Evolutionary conservation across 2,888 invertebrate genomes (phyloP), one percentile per base, ranked within the genome.

Genomic region (Acleris emargana): DNA sequence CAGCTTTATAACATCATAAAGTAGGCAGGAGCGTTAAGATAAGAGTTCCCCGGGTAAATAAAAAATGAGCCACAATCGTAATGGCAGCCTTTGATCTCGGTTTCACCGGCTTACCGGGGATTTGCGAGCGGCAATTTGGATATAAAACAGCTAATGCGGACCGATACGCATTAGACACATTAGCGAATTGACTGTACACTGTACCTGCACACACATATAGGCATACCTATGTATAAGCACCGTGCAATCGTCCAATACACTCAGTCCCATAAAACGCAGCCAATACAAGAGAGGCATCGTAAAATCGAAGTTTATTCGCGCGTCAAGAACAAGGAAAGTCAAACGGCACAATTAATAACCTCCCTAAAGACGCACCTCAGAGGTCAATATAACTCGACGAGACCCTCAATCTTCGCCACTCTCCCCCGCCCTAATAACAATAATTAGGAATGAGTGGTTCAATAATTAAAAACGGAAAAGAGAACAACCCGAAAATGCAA

Each of bases 371-470:
- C 79, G 82, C 83, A 83, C 86, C 88, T 84, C 82, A 86, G 83
- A 90, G 92, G 92, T 92, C 92, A 92, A 91, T 91, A 90, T 89
- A 84, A 80, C 88, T 83, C 78, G 79, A 76, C 84, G 76, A 87
- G 89, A 86, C 91, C 91, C 91, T 91, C 91, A 91, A 91, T 91
- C 90, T 91, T 89, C 91, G 89, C 89, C 91, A 89, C 90, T 89
- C 85, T 80, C 91, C 89, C 90, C 83, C 80, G 80, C 87, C 88
- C 93, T 93, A 93, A 93, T 93, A 93, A 93, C 91, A 93, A 93
- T 93, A 93, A 93, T 93, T 93, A 93, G 93, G 87, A 93, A 93
- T 93, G 93, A 93, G 93, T 93, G 93, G 93, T 93, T 92, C 93
- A 90, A 93, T 93, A 93, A 93, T 93, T 93, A 93, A 93, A 93